Conservation (phyloP, 2,113 vertebrate genomes). For the Perccottus glenii region DNA sequence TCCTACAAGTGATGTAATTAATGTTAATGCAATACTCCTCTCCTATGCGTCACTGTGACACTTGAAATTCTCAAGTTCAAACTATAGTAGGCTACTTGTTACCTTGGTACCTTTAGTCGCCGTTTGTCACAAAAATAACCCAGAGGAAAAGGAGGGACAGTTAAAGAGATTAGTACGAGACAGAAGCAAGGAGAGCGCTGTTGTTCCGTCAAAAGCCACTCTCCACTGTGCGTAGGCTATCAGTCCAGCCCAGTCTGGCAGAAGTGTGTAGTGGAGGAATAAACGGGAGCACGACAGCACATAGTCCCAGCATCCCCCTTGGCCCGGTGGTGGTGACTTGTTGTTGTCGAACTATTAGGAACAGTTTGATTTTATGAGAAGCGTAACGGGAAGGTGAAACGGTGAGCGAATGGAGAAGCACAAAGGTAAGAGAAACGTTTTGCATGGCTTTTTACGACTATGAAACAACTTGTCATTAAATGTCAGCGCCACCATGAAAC, state of each 20-base stretch:
- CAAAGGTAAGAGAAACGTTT: constrained; percentile 73
- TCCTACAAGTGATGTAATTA: too few species aligned
- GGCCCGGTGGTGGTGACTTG: constrained; percentile 16
- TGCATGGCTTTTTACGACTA: neutral
- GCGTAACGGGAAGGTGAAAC: constrained; percentile 37
- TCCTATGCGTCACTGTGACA: neutral
- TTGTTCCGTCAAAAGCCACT: constrained; percentile 43
- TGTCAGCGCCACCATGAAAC: neutral
- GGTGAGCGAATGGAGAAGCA: constrained; percentile 77
- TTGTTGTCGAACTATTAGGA: constrained; percentile 15
- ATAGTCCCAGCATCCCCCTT: constrained; percentile 11
- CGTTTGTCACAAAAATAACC: constrained; percentile 19
- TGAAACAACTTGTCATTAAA: too few species aligned
- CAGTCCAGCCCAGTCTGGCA: constrained; percentile 5
- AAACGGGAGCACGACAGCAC: constrained; percentile 34
- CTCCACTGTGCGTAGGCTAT: constrained; percentile 2
- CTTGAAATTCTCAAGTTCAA: neutral
- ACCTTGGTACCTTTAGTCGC: neutral
- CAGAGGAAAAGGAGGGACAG: constrained; percentile 30
- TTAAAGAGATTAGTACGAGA: constrained; percentile 26
- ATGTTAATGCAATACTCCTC: too few species aligned
- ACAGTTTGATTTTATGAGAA: constrained; percentile 51
- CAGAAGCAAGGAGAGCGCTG: constrained; percentile 50
- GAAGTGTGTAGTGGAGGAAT: neutral
- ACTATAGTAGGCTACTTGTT: neutral